Evolutionary conservation across 2,113 vertebrate species (phyloP).

Genomic region (Ceuthmochares aereus): DNA sequence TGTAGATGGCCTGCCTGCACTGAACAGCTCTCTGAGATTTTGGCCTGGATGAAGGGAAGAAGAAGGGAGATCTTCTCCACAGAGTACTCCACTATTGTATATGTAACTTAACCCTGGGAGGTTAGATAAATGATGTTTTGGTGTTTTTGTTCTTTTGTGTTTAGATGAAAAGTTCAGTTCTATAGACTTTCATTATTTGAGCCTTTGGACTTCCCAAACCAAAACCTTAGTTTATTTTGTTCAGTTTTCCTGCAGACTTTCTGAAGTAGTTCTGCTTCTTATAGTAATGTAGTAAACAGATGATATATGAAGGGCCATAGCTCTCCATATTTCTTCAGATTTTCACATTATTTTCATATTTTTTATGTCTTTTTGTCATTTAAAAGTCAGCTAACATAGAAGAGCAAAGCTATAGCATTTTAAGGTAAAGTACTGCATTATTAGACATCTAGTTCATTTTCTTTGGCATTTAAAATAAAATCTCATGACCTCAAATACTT

Average conservation of each 20-base stretch:
- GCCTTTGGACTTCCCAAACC: not conserved
- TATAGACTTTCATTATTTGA: not conserved
- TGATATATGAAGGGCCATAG: not conserved
- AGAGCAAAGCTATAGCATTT: not conserved
- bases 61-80: not conserved
- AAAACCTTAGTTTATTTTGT: not conserved
- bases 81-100: not conserved
- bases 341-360: not conserved
- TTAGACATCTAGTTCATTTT: slow-evolving; percentile 30
- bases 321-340: not conserved
- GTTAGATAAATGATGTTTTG: not conserved
- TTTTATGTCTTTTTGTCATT: not conserved
- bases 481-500: slow-evolving; percentile 68
- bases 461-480: slow-evolving; percentile 63
- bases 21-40: not conserved
- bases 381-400: not conserved
- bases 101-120: not conserved
- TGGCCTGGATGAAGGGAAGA: not conserved
- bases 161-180: not conserved
- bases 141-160: not conserved
- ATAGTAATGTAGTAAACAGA: not conserved
- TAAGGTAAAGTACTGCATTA: slow-evolving; percentile 21
- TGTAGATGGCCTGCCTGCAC: not conserved
- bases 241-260: not conserved
- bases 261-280: not conserved